phyloP scores from a whole-genome alignment of 2,888 invertebrate species.

The Nephrotoma flavescens region DNA sequence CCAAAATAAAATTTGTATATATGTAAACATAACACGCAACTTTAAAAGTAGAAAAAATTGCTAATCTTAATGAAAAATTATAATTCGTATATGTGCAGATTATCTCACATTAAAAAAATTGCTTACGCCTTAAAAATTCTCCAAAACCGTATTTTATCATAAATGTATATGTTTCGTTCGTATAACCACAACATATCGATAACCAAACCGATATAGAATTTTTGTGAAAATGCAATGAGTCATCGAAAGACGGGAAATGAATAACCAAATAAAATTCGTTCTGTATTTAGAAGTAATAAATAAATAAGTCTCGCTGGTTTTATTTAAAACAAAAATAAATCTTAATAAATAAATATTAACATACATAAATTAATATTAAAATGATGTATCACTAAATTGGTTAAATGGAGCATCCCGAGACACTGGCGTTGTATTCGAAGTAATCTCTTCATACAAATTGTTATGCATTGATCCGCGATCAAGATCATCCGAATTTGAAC shows the following conservation, averaged over 20 bases:
- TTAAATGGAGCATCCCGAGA: background rate
- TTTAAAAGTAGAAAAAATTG: background rate
- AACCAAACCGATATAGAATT: background rate
- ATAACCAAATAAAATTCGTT: background rate
- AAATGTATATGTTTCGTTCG: background rate
- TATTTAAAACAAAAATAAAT: background rate
- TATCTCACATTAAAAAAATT: background rate
- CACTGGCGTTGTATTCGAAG: background rate
- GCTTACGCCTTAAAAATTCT: background rate
- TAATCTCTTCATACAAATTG: background rate
- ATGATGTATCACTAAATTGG: background rate
- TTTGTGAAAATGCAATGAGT: background rate
- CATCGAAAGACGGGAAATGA: background rate
- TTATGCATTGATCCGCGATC: background rate
- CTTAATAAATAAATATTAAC: background rate
- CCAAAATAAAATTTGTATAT: background rate
- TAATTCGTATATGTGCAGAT: background rate
- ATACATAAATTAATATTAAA: background rate
- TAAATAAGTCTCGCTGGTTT: background rate
- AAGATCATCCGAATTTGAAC: background rate
- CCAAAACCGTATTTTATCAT: background rate
- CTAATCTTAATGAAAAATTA: background rate
- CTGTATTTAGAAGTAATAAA: background rate
- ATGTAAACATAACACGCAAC: background rate
- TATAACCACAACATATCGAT: background rate